Evolutionary conservation across 37 sponge, comb jelly and placozoan genomes (phyloP), one percentile per base, ranked within the genome.

Genomic region (Mnemiopsis leidyi): DNA sequence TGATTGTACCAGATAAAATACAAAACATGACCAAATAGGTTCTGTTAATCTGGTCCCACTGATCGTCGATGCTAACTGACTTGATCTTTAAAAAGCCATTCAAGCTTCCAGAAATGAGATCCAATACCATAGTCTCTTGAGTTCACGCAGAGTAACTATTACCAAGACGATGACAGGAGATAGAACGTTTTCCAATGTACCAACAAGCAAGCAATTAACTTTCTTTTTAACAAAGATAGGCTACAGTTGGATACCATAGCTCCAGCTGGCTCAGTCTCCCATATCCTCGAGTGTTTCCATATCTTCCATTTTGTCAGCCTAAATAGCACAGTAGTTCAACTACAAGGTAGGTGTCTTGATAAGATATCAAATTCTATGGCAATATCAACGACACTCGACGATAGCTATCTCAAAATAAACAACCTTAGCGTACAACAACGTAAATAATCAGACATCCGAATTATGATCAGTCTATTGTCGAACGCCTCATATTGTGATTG

Each of bases 21-120:
- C 90, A 85, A 28, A 85, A 85, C 90, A 85, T 85, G 61, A 85
- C 90, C 39, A 85, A 23, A 37, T 85, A 85, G 28, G 23, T 85
- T 39, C 90, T 38, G 90, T 85, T 85, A 35, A 85, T 7, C 29
- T 85, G 90, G 36, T 85, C 90, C 90, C 90, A 85, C 36, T 37
- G 36, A 25, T 85, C 90, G 39, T 85, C 90, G 2, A 85, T 85
- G 3, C 61, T 85, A 2, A 85, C 90, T 40, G 90, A 40, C 36
- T 85, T 85, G 0, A 85, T 33, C 20, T 35, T 13, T 36, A 85
- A 38, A 0, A 85, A 37, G 7, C 28, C 24, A 39, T 85, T 85
- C 61, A 85, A 40, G 61, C 39, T 85, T 13, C 90, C 90, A 9
- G 90, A 40, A 0, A 85, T 40, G 1, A 85, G 90, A 39, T 85